These are phyloP conservation scores for Mionectes macconnelli DNA, from an alignment of 2,113 vertebrate species.

Conservation along the genomic window DNA sequence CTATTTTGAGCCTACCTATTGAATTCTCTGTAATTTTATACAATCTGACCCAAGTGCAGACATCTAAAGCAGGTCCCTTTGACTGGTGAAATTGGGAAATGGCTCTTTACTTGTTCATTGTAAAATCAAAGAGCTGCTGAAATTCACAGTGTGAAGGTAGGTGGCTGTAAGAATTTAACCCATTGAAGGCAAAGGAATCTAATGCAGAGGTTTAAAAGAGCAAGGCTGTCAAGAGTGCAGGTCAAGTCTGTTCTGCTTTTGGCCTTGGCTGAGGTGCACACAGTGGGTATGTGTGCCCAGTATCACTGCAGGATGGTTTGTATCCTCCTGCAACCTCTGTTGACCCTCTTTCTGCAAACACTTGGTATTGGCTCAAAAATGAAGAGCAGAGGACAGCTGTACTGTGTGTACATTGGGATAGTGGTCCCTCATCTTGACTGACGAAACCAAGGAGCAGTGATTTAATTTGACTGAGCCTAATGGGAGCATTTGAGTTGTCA, in stretches of 20 bases:
- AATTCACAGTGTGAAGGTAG: not conserved
- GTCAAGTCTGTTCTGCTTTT: not conserved
- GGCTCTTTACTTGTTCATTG: not conserved
- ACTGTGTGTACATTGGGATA: not conserved
- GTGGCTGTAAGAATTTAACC: not conserved
- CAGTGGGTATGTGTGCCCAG: accelerated
- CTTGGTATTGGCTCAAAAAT: not conserved
- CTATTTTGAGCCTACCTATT: not conserved
- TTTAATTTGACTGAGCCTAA: not conserved
- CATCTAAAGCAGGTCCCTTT: not conserved
- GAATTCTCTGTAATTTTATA: not conserved
- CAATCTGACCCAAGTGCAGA: not conserved
- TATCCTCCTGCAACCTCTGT: not conserved
- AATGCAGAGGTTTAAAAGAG: not conserved
- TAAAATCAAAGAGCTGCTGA: not conserved
- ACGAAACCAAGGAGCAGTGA: not conserved
- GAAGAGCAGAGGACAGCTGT: not conserved
- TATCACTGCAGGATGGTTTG: not conserved
- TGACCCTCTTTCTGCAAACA: not conserved
- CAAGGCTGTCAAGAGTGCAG: not conserved
- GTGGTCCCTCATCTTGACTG: not conserved
- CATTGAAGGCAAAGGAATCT: not conserved
- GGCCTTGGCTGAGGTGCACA: not conserved
- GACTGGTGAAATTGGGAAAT: not conserved
- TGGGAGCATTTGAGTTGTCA: not conserved